phyloP scores from a whole-genome alignment of 2,797 vertebrate species.

The Hippopotamyrus pictus region DNA sequence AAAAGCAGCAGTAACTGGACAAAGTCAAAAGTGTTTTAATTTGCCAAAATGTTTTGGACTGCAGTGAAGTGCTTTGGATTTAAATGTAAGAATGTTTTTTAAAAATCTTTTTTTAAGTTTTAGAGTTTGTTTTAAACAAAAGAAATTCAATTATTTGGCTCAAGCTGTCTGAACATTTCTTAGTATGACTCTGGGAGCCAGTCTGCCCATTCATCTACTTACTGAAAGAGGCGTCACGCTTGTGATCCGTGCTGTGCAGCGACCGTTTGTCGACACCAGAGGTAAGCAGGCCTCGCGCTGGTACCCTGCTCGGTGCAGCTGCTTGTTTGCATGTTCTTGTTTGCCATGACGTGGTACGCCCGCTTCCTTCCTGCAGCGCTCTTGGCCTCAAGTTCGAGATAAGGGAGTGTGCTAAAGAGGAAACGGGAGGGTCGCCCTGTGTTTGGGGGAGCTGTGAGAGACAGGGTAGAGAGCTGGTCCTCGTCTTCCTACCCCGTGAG shows the following conservation, averaged over 20 bases:
- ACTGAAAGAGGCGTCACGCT: not conserved
- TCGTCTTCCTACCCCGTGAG: not conserved
- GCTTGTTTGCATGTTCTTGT: constrained; percentile 64
- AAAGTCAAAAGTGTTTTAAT: not conserved
- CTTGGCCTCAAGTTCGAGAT: constrained; percentile 58
- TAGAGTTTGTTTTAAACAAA: not conserved
- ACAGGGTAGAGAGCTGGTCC: not conserved
- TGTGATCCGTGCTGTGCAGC: not conserved
- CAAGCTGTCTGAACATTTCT: not conserved
- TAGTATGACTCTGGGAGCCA: not conserved
- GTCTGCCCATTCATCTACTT: not conserved
- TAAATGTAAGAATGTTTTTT: not conserved
- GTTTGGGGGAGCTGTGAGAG: not conserved
- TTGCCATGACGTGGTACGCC: constrained; percentile 68
- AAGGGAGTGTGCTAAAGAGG: constrained; percentile 48
- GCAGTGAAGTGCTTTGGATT: not conserved
- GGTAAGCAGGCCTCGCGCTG: not conserved
- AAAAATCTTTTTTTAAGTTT: not conserved
- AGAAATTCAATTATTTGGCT: not conserved
- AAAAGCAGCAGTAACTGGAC: not conserved
- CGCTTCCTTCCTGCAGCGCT: constrained; percentile 73
- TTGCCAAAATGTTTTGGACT: not conserved
- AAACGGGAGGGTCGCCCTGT: not conserved
- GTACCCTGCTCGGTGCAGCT: constrained; percentile 39
- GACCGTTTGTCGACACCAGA: not conserved